Evolutionary conservation across 2,113 vertebrate species (phyloP).

Genomic region (Eolophus roseicapilla): DNA sequence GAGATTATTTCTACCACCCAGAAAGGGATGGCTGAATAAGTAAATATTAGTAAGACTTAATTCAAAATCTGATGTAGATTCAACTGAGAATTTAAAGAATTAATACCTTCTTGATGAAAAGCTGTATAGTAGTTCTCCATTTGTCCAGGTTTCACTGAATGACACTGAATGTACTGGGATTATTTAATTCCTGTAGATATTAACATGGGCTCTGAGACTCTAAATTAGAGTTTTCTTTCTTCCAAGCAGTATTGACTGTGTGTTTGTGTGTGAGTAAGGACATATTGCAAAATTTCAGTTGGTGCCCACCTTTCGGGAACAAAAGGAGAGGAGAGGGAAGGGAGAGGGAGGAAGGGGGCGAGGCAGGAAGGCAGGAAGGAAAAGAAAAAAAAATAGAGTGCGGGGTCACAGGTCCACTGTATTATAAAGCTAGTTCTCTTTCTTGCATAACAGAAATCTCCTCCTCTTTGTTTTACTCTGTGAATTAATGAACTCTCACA

Average conservation of each 20-base stretch:
- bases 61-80: not conserved
- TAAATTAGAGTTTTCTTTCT: not conserved
- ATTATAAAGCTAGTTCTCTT: not conserved
- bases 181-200: not conserved
- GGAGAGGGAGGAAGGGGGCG: too few relatives aligned
- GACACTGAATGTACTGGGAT: not conserved
- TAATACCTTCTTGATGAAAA: not conserved
- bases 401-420: not conserved
- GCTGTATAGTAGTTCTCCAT: not conserved
- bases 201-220: not conserved
- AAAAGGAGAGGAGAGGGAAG: not conserved
- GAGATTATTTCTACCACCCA: not conserved
- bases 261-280: not conserved
- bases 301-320: not conserved
- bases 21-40: not conserved
- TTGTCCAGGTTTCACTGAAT: not conserved
- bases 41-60: not conserved
- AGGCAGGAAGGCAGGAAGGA: not conserved
- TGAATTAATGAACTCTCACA: not conserved
- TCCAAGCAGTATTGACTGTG: not conserved
- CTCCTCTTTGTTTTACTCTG: not conserved
- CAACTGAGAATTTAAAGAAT: not conserved
- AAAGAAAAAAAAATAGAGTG: too few relatives aligned
- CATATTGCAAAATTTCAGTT: not conserved
- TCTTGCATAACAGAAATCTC: not conserved